Evolutionary conservation across 2,888 invertebrate species (phyloP).

Genomic region (Perithous albicinctus): DNA sequence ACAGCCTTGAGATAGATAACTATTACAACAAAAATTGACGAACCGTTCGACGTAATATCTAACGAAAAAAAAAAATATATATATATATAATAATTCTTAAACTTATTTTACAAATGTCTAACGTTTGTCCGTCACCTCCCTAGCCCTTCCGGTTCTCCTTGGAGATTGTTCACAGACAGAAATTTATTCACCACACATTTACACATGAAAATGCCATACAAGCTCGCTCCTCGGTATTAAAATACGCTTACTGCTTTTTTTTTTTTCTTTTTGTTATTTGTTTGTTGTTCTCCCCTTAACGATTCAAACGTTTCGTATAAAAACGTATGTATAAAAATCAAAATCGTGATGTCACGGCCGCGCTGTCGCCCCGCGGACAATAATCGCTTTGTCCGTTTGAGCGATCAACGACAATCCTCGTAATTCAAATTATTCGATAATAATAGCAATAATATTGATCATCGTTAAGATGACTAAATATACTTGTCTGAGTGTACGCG

Average conservation of each 20-base stretch:
- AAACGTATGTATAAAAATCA: conserved; percentile 53
- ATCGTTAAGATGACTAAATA: conserved; percentile 4
- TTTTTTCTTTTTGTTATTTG: conserved; percentile 32
- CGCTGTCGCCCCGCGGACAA: conserved; percentile 4
- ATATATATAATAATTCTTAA: conserved; percentile 31
- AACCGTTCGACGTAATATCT: conserved; percentile 61
- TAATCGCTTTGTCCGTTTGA: conserved; percentile 20
- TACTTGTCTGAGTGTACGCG: conserved; percentile 2
- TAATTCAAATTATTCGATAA: conserved; percentile 41
- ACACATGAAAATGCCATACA: conserved; percentile 52
- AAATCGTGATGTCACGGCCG: conserved; percentile 26
- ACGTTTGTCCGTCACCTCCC: conserved; percentile 25
- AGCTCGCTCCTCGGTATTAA: conserved; percentile 64
- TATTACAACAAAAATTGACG: conserved; percentile 64
- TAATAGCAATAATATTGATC: conserved; percentile 52
- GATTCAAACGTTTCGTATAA: conserved; percentile 49
- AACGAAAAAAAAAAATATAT: conserved; percentile 41
- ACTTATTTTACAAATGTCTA: conserved; percentile 65
- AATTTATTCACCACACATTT: conserved; percentile 66
- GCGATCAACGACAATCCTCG: conserved; percentile 20
- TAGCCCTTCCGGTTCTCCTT: background rate
- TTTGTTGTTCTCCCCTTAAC: conserved; percentile 36
- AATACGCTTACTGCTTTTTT: conserved; percentile 71
- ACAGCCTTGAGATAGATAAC: conserved; percentile 70
- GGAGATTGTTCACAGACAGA: conserved; percentile 31